Conservation (phyloP, 2,888 invertebrate species). For the Ormyrus thymus region DNA sequence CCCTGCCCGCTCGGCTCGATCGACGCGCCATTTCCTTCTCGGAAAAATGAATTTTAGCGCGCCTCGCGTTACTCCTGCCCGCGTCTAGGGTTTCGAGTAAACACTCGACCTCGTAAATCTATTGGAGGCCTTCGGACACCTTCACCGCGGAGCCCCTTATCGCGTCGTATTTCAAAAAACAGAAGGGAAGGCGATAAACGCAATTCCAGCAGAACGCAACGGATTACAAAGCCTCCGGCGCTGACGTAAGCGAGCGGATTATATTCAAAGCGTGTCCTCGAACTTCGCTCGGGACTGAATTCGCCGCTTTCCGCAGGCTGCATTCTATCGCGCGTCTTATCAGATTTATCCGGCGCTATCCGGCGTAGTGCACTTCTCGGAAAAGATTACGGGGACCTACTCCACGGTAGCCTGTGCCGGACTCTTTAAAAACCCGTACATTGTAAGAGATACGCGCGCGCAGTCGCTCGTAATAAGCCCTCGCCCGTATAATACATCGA, state of each 20-base stretch:
- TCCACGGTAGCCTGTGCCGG: not conserved
- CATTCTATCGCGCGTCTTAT: slow-evolving; percentile 28
- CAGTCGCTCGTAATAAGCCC: slow-evolving; percentile 37
- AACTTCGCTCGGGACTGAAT: slow-evolving; percentile 39
- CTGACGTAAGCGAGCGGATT: slow-evolving; percentile 45
- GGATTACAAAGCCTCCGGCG: not conserved
- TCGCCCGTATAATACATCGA: not conserved
- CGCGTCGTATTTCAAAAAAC: no score
- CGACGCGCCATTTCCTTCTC: no score
- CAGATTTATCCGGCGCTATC: slow-evolving; percentile 47
- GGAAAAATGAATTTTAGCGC: no score
- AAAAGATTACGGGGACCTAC: slow-evolving; percentile 29
- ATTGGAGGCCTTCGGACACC: no score
- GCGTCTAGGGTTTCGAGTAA: no score
- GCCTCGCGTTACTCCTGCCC: no score
- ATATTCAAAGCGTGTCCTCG: slow-evolving; percentile 46
- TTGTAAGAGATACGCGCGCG: slow-evolving; percentile 38
- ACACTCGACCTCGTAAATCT: no score
- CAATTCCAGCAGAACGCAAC: slow-evolving; percentile 17
- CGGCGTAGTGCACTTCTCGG: slow-evolving; percentile 30
- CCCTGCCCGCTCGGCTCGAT: no score
- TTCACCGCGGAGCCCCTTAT: no score
- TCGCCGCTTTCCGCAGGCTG: not conserved
- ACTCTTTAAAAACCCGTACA: slow-evolving; percentile 37
- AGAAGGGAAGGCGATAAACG: slow-evolving; percentile 17